phyloP scores from a whole-genome alignment of 1,140 invertebrate species.

The Lucilia cuprina region DNA sequence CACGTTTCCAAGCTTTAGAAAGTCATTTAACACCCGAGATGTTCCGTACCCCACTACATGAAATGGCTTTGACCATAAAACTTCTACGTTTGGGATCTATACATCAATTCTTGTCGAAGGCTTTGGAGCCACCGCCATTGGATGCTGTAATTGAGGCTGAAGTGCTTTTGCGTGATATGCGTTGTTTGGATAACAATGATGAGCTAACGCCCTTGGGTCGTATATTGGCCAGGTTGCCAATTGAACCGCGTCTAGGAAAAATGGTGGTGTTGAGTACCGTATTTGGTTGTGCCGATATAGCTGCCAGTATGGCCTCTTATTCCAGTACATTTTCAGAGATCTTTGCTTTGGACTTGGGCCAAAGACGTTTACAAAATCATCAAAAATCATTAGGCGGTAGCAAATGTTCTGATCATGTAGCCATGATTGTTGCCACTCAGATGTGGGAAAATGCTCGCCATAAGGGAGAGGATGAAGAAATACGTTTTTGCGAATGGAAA shows the following conservation, averaged over 20 bases:
- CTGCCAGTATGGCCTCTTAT: conserved; percentile 93
- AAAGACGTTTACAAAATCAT: conserved; percentile 73
- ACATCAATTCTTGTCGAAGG: conserved; percentile 91
- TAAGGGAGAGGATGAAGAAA: conserved; percentile 81
- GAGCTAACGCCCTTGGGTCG: conserved; percentile 88
- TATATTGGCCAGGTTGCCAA: conserved; percentile 90
- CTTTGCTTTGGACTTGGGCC: conserved; percentile 75
- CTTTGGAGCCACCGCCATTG: conserved; percentile 91
- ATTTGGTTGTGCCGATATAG: conserved; percentile 85
- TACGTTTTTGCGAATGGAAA: conserved; percentile 89
- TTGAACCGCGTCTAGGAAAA: conserved; percentile 92
- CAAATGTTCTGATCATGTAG: conserved; percentile 92
- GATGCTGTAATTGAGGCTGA: conserved; percentile 94
- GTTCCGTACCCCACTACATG: conserved; percentile 93
- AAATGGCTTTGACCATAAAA: conserved; percentile 80
- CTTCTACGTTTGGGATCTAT: conserved; percentile 88
- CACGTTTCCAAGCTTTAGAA: conserved; percentile 78
- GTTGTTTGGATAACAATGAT: conserved; percentile 84
- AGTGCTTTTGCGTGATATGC: conserved; percentile 77
- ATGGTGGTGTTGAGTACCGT: conserved; percentile 92
- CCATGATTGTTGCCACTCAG: conserved; percentile 89
- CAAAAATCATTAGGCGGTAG: conserved; percentile 85
- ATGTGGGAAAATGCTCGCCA: conserved; percentile 82
- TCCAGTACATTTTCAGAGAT: conserved; percentile 92
- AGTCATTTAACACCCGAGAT: conserved; percentile 95